Evolutionary conservation across 2,888 invertebrate genomes (phyloP).

Genomic region (Diploptera punctata): DNA sequence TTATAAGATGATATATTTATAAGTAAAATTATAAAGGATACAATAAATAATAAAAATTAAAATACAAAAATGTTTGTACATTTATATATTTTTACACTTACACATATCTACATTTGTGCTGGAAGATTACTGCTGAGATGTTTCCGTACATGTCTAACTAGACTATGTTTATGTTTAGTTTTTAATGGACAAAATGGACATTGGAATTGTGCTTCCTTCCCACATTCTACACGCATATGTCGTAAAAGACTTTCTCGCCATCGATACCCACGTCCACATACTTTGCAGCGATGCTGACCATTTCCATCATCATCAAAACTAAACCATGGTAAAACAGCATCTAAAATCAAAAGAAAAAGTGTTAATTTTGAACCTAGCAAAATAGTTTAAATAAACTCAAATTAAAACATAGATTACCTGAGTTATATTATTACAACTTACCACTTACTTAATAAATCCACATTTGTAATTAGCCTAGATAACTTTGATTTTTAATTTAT

Average conservation of each 20-base stretch:
- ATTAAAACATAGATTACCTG: too few relatives aligned
- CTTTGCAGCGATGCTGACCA: conserved; percentile 25
- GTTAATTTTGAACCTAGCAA: background rate
- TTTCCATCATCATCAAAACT: conserved; percentile 1
- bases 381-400: too few relatives aligned
- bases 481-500: too few relatives aligned
- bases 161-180: conserved; percentile 45
- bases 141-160: conserved; percentile 43
- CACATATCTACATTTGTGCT: background rate
- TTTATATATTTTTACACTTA: background rate
- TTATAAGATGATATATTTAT: too few relatives aligned
- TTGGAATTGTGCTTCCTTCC: conserved; percentile 47
- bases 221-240: conserved; percentile 49
- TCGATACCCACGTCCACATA: conserved; percentile 37
- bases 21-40: too few relatives aligned
- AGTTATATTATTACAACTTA: too few relatives aligned
- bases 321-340: conserved; percentile 2
- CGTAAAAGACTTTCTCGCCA: conserved; percentile 37
- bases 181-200: conserved; percentile 45
- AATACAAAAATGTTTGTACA: too few relatives aligned
- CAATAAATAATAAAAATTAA: too few relatives aligned
- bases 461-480: too few relatives aligned
- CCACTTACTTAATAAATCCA: too few relatives aligned
- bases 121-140: conserved; percentile 18
- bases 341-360: background rate